Evolutionary conservation across 1,140 invertebrate genomes (phyloP).

Genomic region (Papilio xuthus): DNA sequence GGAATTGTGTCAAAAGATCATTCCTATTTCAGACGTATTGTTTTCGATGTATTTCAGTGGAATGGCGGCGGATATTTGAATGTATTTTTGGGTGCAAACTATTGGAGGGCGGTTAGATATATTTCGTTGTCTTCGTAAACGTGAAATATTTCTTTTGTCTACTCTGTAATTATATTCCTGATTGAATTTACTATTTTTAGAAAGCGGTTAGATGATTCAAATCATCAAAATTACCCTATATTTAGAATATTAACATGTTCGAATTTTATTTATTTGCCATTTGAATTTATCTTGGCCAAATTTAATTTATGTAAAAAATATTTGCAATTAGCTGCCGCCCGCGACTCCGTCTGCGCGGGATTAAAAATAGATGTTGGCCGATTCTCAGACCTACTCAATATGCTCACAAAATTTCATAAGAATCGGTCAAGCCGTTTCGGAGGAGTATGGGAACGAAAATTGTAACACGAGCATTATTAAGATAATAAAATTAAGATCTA

Average conservation of each 20-base stretch:
- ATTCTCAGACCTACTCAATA: too few relatives aligned
- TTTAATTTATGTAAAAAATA: too few relatives aligned
- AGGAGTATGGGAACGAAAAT: too few relatives aligned
- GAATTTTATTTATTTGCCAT: neutral
- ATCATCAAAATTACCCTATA: neutral
- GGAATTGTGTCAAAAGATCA: constrained; percentile 58
- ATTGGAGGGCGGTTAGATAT: neutral
- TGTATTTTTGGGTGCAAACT: constrained; percentile 16
- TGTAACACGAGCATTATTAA: too few relatives aligned
- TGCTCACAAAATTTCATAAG: too few relatives aligned
- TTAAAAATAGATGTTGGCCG: too few relatives aligned
- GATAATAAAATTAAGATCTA: too few relatives aligned
- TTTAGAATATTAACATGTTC: too few relatives aligned
- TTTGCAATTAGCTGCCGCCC: too few relatives aligned
- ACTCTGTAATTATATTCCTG: constrained; percentile 1
- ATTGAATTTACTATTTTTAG: constrained; percentile 25
- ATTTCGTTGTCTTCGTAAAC: constrained; percentile 4
- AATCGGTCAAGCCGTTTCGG: too few relatives aligned
- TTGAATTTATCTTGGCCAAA: neutral
- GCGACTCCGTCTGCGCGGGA: too few relatives aligned
- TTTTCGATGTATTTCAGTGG: constrained; percentile 44
- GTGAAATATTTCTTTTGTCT: constrained; percentile 8
- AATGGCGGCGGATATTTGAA: neutral
- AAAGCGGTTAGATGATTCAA: neutral
- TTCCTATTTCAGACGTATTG: constrained; percentile 50